Percentiles rank a stretch among this genome's conserved stretches.
These are phyloP conservation scores for Reticulitermes lucifugus DNA, from an alignment of 2,888 invertebrate genomes.

Conservation along the genomic window DNA sequence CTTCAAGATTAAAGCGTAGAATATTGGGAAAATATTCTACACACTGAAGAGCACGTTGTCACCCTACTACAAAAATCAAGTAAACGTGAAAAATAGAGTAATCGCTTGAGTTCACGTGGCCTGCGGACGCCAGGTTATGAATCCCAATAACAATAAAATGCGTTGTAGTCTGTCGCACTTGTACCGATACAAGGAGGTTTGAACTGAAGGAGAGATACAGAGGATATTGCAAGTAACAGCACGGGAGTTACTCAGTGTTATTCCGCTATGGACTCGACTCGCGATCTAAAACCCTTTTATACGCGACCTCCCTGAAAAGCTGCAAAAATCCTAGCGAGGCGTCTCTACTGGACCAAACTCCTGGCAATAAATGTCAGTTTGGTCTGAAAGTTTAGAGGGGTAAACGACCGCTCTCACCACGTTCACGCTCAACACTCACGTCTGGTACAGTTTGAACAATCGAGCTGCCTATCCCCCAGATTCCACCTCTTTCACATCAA, in stretches of 20 bases:
- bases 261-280: not conserved
- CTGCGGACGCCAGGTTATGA: not conserved
- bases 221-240: too few species aligned
- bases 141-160: too few species aligned
- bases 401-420: conserved; percentile 29
- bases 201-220: too few species aligned
- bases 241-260: not conserved
- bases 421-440: not conserved
- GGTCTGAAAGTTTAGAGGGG: conserved; percentile 16
- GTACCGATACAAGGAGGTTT: too few species aligned
- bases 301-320: not conserved
- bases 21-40: too few species aligned
- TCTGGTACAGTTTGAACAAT: conserved; percentile 22
- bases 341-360: not conserved
- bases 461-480: too few species aligned
- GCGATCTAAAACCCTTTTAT: conserved; percentile 1
- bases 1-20: too few species aligned
- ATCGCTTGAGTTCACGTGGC: not conserved
- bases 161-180: too few species aligned
- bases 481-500: too few species aligned
- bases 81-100: not conserved
- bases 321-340: not conserved
- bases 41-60: too few species aligned
- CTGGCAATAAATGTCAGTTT: conserved; percentile 32
- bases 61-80: too few species aligned